Evolutionary conservation across 1,140 invertebrate species (phyloP).

Genomic region (Ruditapes philippinarum): DNA sequence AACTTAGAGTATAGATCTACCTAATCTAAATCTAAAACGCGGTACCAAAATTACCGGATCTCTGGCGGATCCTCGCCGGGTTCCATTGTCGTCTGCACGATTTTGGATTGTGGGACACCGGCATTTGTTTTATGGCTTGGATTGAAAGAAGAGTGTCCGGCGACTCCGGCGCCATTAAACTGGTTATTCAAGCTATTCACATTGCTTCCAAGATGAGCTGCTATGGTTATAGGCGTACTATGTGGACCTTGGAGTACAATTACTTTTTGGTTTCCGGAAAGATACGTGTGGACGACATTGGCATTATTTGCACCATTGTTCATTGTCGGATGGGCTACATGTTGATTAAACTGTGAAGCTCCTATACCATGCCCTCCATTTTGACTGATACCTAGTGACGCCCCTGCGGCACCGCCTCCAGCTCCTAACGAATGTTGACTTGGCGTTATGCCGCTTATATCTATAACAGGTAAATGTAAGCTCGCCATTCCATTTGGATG

Average conservation of each 20-base stretch:
- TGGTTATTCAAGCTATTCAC: background rate
- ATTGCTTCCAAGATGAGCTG: background rate
- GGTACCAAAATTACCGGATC: background rate
- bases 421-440: background rate
- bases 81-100: background rate
- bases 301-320: background rate
- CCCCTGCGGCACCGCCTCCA: background rate
- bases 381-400: background rate
- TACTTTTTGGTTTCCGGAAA: background rate
- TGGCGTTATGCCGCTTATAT: background rate
- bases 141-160: background rate
- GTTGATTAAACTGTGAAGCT: too few species aligned
- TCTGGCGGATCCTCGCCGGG: constrained; percentile 26
- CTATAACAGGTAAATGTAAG: background rate
- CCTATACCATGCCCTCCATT: background rate
- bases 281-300: background rate
- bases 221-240: background rate
- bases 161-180: background rate
- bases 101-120: background rate
- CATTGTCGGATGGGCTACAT: too few species aligned
- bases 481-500: background rate
- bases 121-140: background rate
- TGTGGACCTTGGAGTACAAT: background rate
- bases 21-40: too few species aligned
- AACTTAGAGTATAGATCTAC: too few species aligned